Conservation (phyloP, 92 coral and sea anemone species). For the Actinernus sp. region DNA sequence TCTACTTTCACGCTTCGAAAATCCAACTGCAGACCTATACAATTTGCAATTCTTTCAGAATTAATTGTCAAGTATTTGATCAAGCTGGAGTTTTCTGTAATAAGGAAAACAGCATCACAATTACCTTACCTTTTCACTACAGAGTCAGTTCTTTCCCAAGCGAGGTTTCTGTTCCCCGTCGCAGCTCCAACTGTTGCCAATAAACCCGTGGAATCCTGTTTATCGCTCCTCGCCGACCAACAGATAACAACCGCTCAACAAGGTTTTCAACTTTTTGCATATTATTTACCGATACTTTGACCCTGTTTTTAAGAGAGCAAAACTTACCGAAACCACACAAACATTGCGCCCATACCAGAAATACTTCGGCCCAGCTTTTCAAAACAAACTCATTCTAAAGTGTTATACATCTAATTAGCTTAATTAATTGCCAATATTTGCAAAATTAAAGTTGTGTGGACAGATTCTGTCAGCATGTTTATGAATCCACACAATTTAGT, state of each 20-base stretch:
- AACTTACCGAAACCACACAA: conserved; percentile 6
- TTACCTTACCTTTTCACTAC: no score
- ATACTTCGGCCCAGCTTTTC: conserved; percentile 1
- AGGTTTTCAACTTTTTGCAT: not conserved
- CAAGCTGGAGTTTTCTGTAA: no score
- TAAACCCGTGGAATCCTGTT: not conserved
- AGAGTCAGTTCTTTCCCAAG: no score
- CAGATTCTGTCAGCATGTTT: not conserved
- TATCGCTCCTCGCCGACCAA: not conserved
- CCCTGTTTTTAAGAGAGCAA: not conserved
- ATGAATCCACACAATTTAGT: no score
- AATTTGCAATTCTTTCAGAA: no score
- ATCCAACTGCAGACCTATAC: no score
- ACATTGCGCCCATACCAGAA: not conserved
- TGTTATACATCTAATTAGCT: not conserved
- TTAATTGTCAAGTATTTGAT: no score
- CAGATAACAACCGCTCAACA: no score
- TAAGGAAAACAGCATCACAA: no score
- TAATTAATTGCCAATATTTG: not conserved
- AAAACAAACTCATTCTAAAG: not conserved
- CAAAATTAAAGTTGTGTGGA: not conserved
- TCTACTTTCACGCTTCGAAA: no score
- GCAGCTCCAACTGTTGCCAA: no score
- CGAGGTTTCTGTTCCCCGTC: no score
- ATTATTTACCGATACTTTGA: conserved; percentile 1